phyloP scores from a whole-genome alignment of 2,888 invertebrate genomes.

The Melieria omissa region DNA sequence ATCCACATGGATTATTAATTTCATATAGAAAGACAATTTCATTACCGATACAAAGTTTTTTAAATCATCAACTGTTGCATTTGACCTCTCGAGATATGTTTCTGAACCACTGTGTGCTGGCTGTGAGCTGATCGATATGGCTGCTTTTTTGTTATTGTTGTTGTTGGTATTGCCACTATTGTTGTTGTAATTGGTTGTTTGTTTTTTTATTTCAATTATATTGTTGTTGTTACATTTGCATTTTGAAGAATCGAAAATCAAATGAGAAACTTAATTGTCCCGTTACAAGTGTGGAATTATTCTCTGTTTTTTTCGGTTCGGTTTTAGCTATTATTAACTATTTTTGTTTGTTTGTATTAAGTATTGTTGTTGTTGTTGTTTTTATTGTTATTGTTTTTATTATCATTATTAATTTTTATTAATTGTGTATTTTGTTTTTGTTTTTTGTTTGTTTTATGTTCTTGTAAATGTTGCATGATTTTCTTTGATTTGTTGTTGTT shows the following conservation, averaged over 20 bases:
- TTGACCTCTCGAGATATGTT: too few species aligned
- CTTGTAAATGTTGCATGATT: constrained; percentile 29
- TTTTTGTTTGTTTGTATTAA: constrained; percentile 15
- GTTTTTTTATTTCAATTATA: constrained; percentile 32
- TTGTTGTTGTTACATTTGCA: neutral
- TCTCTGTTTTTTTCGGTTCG: neutral
- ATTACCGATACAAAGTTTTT: too few species aligned
- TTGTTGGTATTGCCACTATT: constrained; percentile 17
- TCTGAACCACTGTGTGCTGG: too few species aligned
- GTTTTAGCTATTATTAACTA: neutral
- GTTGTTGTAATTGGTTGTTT: constrained; percentile 34
- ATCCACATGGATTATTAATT: too few species aligned
- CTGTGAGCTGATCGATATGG: too few species aligned
- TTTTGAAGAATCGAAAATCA: neutral
- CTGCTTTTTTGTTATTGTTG: constrained; percentile 15
- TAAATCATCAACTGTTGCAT: too few species aligned
- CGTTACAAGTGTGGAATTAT: neutral
- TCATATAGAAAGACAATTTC: too few species aligned
- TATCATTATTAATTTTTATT: constrained; percentile 22
- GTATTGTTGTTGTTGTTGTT: neutral
- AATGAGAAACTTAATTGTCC: neutral
- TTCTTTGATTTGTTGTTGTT: constrained; percentile 33
- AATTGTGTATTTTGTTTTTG: constrained; percentile 30
- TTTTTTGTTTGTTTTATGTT: constrained; percentile 8
- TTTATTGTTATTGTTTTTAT: constrained; percentile 22